Conservation (phyloP, 2,888 invertebrate species). For the Philereme vetulata region DNA sequence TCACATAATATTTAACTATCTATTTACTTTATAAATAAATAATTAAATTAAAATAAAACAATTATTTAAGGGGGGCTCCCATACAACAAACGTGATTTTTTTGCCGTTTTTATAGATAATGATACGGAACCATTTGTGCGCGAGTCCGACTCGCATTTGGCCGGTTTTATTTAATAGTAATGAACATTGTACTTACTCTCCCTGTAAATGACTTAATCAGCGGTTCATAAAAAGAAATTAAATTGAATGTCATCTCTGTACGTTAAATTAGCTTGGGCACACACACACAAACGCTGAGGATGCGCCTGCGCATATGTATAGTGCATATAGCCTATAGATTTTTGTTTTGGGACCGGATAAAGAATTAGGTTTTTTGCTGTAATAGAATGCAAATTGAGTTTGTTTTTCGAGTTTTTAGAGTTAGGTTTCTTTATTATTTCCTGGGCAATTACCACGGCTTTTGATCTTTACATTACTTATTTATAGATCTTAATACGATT, state of each 20-base stretch:
- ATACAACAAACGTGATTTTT: too few species aligned
- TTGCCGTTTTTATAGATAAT: too few species aligned
- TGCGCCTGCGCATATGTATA: conserved; percentile 51
- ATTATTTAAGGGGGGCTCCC: too few species aligned
- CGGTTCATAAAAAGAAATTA: conserved; percentile 11
- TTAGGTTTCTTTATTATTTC: conserved; percentile 24
- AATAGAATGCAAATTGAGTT: conserved; percentile 43
- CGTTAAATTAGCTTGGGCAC: conserved; percentile 13
- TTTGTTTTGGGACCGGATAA: conserved; percentile 62
- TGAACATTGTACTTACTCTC: neutral
- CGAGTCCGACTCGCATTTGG: too few species aligned
- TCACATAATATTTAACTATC: too few species aligned
- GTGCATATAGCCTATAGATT: conserved; percentile 40
- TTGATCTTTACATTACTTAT: conserved; percentile 1
- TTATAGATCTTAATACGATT: conserved; percentile 5
- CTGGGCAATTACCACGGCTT: conserved; percentile 27
- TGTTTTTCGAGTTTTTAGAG: conserved; percentile 27
- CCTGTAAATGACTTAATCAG: neutral
- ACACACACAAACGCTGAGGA: conserved; percentile 10
- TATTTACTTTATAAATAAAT: too few species aligned
- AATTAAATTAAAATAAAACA: too few species aligned
- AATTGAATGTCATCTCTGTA: conserved; percentile 38
- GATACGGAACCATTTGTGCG: too few species aligned
- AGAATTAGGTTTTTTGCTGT: conserved; percentile 51
- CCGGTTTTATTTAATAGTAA: too few species aligned